Conservation (phyloP, 2,797 vertebrate species). For the Malacoraja senta region DNA sequence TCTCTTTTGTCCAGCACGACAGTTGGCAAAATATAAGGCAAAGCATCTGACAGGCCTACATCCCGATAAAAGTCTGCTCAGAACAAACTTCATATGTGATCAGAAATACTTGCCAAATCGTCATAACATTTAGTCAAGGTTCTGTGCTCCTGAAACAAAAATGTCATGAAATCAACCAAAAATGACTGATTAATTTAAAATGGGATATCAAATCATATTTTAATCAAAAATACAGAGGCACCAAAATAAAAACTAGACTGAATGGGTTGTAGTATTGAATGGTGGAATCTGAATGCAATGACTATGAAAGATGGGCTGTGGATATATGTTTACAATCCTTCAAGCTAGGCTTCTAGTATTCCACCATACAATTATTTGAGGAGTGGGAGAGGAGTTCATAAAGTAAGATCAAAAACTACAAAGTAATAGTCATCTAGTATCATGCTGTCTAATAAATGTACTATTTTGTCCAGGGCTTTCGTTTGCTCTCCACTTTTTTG, state of each 20-base stretch:
- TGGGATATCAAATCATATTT: neutral
- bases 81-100: neutral
- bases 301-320: neutral
- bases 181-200: neutral
- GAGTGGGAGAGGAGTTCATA: no score
- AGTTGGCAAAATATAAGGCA: neutral
- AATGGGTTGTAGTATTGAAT: neutral
- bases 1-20: neutral
- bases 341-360: neutral
- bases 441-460: neutral
- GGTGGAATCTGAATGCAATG: neutral
- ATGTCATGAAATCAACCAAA: neutral
- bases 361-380: neutral
- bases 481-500: neutral
- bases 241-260: neutral
- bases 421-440: neutral
- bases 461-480: neutral
- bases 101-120: neutral
- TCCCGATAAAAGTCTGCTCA: neutral
- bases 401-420: neutral
- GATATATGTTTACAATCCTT: neutral
- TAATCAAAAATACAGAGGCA: neutral
- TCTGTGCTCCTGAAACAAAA: neutral
- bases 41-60: neutral
- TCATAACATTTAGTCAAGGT: neutral